phyloP scores from a whole-genome alignment of 2,113 vertebrate genomes.

The Cercocebus atys region DNA sequence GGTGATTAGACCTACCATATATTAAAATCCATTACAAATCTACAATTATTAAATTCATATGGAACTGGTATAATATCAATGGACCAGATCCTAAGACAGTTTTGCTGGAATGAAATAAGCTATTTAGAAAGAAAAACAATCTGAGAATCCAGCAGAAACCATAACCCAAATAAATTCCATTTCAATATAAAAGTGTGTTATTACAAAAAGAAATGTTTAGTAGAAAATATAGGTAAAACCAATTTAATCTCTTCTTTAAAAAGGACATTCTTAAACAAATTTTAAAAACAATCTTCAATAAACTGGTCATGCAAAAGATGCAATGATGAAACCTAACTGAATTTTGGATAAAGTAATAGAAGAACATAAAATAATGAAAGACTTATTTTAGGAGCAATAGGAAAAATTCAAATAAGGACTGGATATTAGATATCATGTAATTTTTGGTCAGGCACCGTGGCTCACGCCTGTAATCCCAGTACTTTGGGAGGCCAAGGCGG shows the following conservation, averaged over 20 bases:
- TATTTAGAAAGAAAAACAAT: constrained; percentile 47
- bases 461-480: no score
- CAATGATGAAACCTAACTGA: background rate
- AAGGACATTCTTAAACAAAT: background rate
- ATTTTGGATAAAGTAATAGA: background rate
- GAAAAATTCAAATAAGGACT: background rate
- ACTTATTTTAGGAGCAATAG: background rate
- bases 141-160: background rate
- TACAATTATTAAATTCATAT: background rate
- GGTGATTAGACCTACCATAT: background rate
- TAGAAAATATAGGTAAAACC: background rate
- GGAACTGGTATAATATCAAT: background rate
- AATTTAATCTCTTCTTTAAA: background rate
- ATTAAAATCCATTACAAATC: constrained; percentile 14
- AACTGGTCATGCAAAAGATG: background rate
- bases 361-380: background rate
- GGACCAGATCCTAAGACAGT: background rate
- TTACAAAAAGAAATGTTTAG: background rate
- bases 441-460: background rate
- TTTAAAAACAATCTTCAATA: background rate
- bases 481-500: no score
- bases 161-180: background rate
- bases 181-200: background rate
- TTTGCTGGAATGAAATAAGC: background rate
- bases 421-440: background rate